phyloP scores from a whole-genome alignment of 2,113 vertebrate genomes.

The Xyrauchen texanus region DNA sequence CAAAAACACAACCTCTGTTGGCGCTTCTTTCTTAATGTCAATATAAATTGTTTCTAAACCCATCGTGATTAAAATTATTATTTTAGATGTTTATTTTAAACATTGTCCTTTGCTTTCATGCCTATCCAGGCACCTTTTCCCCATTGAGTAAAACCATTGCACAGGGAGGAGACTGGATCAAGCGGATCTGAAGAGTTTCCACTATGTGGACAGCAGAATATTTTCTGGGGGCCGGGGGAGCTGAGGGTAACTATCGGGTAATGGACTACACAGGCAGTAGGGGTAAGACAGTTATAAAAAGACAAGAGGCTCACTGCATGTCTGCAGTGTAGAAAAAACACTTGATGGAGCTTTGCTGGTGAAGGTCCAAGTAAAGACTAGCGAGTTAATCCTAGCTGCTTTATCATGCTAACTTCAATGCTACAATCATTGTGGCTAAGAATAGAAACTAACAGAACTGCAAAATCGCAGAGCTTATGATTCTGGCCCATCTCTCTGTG shows the following conservation, averaged over 20 bases:
- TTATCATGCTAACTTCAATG: conserved; percentile 24
- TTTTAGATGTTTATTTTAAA: conserved; percentile 55
- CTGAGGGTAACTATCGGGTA: conserved; percentile 47
- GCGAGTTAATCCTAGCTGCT: conserved; percentile 23
- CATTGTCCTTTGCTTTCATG: conserved; percentile 44
- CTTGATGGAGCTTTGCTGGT: conserved; percentile 26
- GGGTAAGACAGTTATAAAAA: conserved; percentile 33
- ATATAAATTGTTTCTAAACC: conserved; percentile 56
- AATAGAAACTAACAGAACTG: not conserved
- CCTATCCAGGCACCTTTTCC: conserved; percentile 38
- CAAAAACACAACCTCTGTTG: conserved; percentile 42
- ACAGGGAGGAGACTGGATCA: conserved; percentile 26
- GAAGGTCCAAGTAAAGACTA: conserved; percentile 37
- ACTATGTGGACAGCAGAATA: conserved; percentile 42
- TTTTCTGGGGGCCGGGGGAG: not conserved
- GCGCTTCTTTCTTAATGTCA: conserved; percentile 41
- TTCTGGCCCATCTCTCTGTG: not conserved
- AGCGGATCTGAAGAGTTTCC: conserved; percentile 52
- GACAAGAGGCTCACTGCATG: conserved; percentile 28
- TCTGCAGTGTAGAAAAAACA: conserved; percentile 39
- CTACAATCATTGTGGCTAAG: conserved; percentile 6
- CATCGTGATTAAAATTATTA: conserved; percentile 52
- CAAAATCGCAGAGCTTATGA: conserved; percentile 2
- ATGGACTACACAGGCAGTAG: conserved; percentile 43
- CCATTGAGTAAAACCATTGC: conserved; percentile 44